phyloP scores from a whole-genome alignment of 2,113 vertebrate genomes.

The Thermophis baileyi region DNA sequence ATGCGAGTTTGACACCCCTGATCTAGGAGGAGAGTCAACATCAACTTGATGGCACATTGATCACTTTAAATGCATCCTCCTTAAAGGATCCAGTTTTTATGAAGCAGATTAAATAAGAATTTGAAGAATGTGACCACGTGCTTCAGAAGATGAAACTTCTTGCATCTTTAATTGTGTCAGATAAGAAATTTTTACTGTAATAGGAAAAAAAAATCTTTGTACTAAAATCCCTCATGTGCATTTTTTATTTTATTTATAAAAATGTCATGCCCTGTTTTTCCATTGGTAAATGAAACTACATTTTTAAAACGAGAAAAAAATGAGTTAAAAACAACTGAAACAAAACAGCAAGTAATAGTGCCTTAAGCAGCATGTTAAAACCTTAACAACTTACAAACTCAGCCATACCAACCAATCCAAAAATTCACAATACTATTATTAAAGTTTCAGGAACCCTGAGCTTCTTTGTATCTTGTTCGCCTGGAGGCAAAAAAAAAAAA shows the following conservation, averaged over 20 bases:
- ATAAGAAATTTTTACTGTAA: neutral
- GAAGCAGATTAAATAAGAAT: neutral
- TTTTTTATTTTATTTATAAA: neutral
- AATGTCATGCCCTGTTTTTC: neutral
- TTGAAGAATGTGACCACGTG: neutral
- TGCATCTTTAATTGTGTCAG: neutral
- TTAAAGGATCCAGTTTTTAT: neutral
- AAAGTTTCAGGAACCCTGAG: neutral
- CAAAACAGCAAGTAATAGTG: neutral
- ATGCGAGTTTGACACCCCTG: no score
- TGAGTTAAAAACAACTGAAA: neutral
- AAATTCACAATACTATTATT: neutral
- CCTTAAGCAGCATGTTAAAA: neutral
- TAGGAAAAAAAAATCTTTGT: neutral
- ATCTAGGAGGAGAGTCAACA: neutral
- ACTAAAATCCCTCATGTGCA: neutral
- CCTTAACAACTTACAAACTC: neutral
- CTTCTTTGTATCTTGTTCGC: neutral
- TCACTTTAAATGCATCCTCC: neutral
- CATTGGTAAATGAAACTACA: neutral
- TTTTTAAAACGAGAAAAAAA: neutral
- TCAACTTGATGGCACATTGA: neutral
- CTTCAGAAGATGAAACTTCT: neutral
- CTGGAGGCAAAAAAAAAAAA: neutral
- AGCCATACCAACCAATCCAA: neutral